These are phyloP conservation scores for Eupsittula cactorum DNA, from an alignment of 2,113 vertebrate species.

Conservation along the genomic window DNA sequence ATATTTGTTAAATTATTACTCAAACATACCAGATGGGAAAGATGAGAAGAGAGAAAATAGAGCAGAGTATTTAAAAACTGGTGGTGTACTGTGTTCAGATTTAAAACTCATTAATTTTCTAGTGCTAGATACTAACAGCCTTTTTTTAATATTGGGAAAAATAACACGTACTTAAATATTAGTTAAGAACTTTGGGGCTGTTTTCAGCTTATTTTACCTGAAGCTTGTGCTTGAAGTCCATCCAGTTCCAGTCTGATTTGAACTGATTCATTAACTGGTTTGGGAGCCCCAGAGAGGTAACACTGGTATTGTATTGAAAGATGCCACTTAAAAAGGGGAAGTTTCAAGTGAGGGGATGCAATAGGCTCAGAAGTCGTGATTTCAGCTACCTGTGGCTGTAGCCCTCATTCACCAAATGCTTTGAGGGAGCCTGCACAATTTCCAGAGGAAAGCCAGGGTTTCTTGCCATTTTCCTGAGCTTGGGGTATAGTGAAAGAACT, in stretches of 20 bases:
- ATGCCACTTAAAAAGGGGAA: neutral
- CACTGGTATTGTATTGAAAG: neutral
- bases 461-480: neutral
- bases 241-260: neutral
- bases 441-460: neutral
- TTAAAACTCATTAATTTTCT: constrained; percentile 33
- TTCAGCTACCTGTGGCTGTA: neutral
- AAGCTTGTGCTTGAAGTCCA: neutral
- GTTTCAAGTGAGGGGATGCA: neutral
- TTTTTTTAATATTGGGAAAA: neutral
- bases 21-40: constrained; percentile 35
- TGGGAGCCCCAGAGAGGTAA: neutral
- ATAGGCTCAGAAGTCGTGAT: neutral
- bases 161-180: neutral
- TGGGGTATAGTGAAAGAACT: accelerated
- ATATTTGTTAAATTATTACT: constrained; percentile 31
- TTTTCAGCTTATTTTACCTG: neutral
- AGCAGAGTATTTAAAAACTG: constrained; percentile 27
- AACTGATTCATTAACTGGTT: neutral
- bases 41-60: constrained; percentile 5
- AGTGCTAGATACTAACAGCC: neutral
- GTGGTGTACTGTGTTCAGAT: neutral
- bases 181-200: neutral
- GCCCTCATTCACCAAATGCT: neutral
- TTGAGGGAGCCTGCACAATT: neutral